Conservation (phyloP, 1,140 invertebrate genomes). For the Drosophila nikananu region DNA sequence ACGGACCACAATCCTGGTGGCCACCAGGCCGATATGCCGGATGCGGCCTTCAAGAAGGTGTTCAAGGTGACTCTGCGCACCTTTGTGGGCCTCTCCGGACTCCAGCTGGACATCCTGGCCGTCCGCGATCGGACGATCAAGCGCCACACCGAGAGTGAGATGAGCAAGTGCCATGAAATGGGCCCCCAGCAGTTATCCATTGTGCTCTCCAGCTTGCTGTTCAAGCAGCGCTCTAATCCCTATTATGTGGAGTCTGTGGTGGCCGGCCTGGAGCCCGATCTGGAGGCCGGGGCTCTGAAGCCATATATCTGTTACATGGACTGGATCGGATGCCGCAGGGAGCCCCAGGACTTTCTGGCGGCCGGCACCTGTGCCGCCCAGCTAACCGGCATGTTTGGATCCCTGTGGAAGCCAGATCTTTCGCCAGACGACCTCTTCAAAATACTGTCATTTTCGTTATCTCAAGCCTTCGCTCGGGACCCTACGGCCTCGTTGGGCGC, state of each 20-base stretch:
- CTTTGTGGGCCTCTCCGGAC: neutral
- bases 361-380: neutral
- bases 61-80: neutral
- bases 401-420: neutral
- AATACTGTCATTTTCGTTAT: neutral
- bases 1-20: neutral
- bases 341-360: neutral
- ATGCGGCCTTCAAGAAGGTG: neutral
- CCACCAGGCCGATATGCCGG: neutral
- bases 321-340: neutral
- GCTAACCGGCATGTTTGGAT: neutral
- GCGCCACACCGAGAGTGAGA: neutral
- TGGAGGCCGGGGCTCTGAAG: neutral
- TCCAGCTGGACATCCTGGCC: slow-evolving; percentile 1
- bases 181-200: neutral
- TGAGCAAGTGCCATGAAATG: neutral
- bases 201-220: neutral
- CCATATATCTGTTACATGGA: neutral
- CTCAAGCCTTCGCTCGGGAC: neutral
- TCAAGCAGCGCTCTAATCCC: neutral
- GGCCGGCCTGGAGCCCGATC: neutral
- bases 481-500: no score
- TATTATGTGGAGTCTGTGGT: neutral
- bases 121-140: neutral
- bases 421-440: neutral